Evolutionary conservation across 1,140 invertebrate genomes (phyloP).

Genomic region (Pollicipes pollicipes): DNA sequence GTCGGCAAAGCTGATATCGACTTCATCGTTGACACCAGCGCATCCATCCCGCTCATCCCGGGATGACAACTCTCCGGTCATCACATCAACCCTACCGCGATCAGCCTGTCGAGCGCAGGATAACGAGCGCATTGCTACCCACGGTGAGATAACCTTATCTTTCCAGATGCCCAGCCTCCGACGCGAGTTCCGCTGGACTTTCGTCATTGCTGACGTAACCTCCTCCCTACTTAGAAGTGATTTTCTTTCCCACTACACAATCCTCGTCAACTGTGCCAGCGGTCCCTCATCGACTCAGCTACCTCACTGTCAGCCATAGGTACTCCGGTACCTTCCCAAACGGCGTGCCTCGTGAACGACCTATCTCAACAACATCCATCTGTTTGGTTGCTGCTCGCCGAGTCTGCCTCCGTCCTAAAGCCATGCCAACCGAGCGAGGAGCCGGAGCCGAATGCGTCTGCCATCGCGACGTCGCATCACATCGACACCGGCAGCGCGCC

Average conservation of each 20-base stretch:
- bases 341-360: background rate
- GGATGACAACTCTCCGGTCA: no score
- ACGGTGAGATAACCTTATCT: background rate
- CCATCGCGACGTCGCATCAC: background rate
- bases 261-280: background rate
- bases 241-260: background rate
- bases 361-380: background rate
- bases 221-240: background rate
- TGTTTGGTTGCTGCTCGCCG: background rate
- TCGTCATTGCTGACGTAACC: background rate
- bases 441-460: no score
- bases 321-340: background rate
- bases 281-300: background rate
- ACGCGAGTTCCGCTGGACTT: background rate
- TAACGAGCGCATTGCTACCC: background rate
- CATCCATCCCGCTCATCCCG: no score
- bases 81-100: background rate
- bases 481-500: background rate
- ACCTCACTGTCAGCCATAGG: background rate
- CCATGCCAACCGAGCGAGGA: no score
- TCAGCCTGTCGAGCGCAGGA: background rate
- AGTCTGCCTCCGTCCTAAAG: background rate
- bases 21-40: no score
- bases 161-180: background rate
- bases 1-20: no score